These are phyloP conservation scores for Ectobius pallidus DNA, from an alignment of 2,888 invertebrate species.

Conservation along the genomic window DNA sequence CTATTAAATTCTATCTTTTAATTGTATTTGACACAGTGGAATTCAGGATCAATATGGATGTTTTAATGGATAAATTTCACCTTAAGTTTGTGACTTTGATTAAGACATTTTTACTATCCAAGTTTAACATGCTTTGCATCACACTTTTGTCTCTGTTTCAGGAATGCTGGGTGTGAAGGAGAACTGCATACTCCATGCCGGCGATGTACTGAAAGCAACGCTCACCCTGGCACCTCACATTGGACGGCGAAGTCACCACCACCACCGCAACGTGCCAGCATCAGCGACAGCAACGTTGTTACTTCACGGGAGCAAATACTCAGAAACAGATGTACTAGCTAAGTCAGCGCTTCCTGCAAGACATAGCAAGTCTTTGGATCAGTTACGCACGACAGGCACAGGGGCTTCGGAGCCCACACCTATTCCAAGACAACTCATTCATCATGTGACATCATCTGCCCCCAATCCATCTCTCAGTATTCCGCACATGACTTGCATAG, in stretches of 20 bases:
- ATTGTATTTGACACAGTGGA: too few species aligned
- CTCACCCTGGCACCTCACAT: constrained; percentile 65
- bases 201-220: constrained; percentile 67
- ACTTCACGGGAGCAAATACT: constrained; percentile 17
- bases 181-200: constrained; percentile 62
- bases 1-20: too few species aligned
- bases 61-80: too few species aligned
- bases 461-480: constrained; percentile 53
- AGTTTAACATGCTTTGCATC: too few species aligned
- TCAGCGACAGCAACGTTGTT: constrained; percentile 38
- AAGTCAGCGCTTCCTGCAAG: constrained; percentile 65
- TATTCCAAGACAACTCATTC: constrained; percentile 52
- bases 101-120: too few species aligned
- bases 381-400: constrained; percentile 62
- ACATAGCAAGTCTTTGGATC: constrained; percentile 79
- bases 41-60: too few species aligned
- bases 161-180: constrained; percentile 61
- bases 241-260: constrained; percentile 25
- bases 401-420: constrained; percentile 50
- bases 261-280: constrained; percentile 24
- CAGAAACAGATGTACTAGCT: constrained; percentile 27
- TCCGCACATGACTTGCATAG: constrained; percentile 51
- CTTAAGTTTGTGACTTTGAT: too few species aligned
- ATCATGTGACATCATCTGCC: constrained; percentile 51
- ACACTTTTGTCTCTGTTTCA: too few species aligned